Percentiles rank a stretch among this genome's conserved stretches.
Evolutionary conservation across 1,140 invertebrate genomes (phyloP).

Genomic region (Drosophila murphyi): DNA sequence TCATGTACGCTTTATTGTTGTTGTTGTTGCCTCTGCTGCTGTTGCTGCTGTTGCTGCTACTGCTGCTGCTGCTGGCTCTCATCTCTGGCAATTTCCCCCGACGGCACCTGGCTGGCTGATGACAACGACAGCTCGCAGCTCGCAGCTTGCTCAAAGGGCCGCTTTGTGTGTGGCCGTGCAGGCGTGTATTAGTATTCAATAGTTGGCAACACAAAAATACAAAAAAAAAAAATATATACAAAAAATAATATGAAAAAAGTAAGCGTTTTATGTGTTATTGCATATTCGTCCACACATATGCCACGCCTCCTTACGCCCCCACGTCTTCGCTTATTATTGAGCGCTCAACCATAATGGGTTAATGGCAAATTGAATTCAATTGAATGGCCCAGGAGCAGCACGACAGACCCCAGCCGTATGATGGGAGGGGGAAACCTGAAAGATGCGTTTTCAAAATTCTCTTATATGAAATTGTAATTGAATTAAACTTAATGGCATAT

Average conservation of each 20-base stretch:
- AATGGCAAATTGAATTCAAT: conserved; percentile 80
- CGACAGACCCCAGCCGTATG: background rate
- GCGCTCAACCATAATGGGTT: conserved; percentile 78
- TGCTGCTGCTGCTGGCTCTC: conserved; percentile 2
- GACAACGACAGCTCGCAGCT: conserved; percentile 36
- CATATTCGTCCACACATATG: conserved; percentile 57
- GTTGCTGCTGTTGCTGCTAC: conserved; percentile 1
- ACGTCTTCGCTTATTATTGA: conserved; percentile 66
- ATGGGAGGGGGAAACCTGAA: background rate
- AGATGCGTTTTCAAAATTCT: conserved; percentile 51
- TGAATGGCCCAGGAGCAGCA: conserved; percentile 46
- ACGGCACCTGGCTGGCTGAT: conserved; percentile 33
- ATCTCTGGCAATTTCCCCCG: conserved; percentile 53
- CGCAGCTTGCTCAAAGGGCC: conserved; percentile 58
- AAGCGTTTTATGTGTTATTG: conserved; percentile 76
- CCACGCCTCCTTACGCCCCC: conserved; percentile 18
- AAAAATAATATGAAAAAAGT: background rate
- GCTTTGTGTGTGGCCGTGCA: conserved; percentile 65
- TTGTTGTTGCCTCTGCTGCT: conserved; percentile 31
- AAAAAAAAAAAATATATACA: conserved; percentile 12
- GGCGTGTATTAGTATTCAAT: conserved; percentile 74
- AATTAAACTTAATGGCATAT: conserved; percentile 83
- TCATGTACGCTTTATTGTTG: conserved; percentile 40
- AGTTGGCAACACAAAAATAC: conserved; percentile 48
- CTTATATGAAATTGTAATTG: conserved; percentile 78